Evolutionary conservation across 2,888 invertebrate genomes (phyloP).

Genomic region (Eumerus sabulonum): DNA sequence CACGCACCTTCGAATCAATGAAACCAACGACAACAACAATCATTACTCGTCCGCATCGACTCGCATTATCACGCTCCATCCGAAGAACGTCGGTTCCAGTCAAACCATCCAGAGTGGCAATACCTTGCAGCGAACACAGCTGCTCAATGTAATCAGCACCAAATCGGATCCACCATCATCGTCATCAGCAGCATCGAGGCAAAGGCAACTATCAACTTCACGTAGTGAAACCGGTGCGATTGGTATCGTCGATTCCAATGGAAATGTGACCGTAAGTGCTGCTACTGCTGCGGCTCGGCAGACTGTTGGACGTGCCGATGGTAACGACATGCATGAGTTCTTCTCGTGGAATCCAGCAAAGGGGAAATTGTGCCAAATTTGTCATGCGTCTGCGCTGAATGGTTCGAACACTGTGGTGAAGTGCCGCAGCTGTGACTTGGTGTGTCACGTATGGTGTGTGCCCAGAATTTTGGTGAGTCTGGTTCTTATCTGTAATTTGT

Average conservation of each 20-base stretch:
- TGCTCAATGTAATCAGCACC: constrained; percentile 21
- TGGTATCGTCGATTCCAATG: constrained; percentile 24
- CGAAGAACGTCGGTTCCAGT: constrained; percentile 61
- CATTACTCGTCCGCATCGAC: constrained; percentile 21
- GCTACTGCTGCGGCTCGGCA: constrained; percentile 11
- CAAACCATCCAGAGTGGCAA: constrained; percentile 62
- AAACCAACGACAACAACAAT: constrained; percentile 33
- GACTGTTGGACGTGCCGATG: constrained; percentile 1
- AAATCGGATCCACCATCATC: constrained; percentile 13
- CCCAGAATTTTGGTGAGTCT: constrained; percentile 65
- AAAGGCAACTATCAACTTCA: constrained; percentile 16
- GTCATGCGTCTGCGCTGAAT: constrained; percentile 63
- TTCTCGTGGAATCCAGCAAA: constrained; percentile 61
- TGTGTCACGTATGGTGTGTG: constrained; percentile 69
- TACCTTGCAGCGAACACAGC: constrained; percentile 31
- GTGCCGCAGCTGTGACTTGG: constrained; percentile 67
- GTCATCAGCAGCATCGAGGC: constrained; percentile 17
- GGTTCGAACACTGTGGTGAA: constrained; percentile 58
- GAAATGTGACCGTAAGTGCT: constrained; percentile 18
- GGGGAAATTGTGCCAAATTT: constrained; percentile 70
- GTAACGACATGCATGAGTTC: constrained; percentile 56
- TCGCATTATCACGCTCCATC: constrained; percentile 67
- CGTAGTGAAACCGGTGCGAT: constrained; percentile 6
- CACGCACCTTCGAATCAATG: constrained; percentile 52
- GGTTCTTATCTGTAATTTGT: background rate